Conservation (phyloP, 2,113 vertebrate species). For the Austrofundulus limnaeus region DNA sequence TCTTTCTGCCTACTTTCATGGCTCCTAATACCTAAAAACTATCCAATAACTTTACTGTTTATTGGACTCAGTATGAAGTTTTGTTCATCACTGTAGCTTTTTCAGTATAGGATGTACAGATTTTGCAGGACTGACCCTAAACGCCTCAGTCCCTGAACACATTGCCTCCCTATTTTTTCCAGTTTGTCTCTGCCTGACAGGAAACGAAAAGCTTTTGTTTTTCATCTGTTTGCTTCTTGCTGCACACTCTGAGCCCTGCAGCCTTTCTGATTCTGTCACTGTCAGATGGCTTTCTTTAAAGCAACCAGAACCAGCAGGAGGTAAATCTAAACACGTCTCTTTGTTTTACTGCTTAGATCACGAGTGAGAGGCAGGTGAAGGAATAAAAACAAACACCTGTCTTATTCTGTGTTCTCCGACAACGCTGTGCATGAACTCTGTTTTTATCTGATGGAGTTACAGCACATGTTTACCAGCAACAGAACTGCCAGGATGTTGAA, state of each 20-base stretch:
- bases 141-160: conserved; percentile 22
- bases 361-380: no score
- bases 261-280: background rate
- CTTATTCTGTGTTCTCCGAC: no score
- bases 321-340: background rate
- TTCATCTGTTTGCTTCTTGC: conserved; percentile 7
- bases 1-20: no score
- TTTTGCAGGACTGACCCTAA: background rate
- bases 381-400: no score
- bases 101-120: background rate
- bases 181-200: conserved; percentile 18
- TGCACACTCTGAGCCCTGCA: background rate
- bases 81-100: no score
- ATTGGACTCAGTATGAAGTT: no score
- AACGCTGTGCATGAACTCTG: no score
- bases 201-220: conserved; percentile 19
- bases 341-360: background rate
- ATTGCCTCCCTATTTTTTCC: conserved; percentile 25
- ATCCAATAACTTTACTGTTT: no score
- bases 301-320: conserved; percentile 5
- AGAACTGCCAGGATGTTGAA: no score
- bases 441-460: no score
- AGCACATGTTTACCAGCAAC: background rate
- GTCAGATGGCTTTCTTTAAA: background rate
- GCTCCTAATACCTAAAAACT: no score